Conservation (phyloP, 1,140 invertebrate species). For the Drosophila punjabiensis region DNA sequence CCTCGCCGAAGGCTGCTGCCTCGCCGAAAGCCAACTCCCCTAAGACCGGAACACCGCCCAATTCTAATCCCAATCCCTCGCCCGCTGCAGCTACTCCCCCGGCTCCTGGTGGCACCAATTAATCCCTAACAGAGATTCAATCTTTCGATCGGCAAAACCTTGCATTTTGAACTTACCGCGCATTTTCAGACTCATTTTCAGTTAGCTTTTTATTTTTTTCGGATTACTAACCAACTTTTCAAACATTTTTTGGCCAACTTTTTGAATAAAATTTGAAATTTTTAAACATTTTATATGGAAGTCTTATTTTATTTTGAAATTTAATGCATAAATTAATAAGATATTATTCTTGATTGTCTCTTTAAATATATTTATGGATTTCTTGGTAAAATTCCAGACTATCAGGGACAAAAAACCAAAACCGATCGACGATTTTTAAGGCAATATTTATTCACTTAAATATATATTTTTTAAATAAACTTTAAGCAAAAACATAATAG, state of each 20-base stretch:
- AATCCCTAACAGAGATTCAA: constrained; percentile 12
- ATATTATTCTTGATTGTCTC: too few relatives aligned
- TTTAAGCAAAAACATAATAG: too few relatives aligned
- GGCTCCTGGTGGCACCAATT: constrained; percentile 46
- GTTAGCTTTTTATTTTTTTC: constrained; percentile 16
- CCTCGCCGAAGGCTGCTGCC: constrained; percentile 48
- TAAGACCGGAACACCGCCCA: constrained; percentile 55
- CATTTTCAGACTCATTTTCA: constrained; percentile 55
- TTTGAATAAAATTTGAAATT: constrained; percentile 46
- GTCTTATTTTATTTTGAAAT: neutral
- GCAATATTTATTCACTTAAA: too few relatives aligned
- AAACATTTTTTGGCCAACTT: constrained; percentile 37
- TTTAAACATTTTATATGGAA: constrained; percentile 1
- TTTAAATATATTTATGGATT: neutral
- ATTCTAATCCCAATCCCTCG: constrained; percentile 26
- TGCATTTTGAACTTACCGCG: constrained; percentile 44
- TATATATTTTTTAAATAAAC: too few relatives aligned
- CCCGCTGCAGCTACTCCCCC: constrained; percentile 9
- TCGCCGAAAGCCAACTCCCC: constrained; percentile 57
- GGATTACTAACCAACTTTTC: constrained; percentile 31
- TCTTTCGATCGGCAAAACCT: constrained; percentile 28
- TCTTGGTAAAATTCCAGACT: neutral
- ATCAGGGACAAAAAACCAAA: too few relatives aligned
- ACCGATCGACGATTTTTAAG: too few relatives aligned
- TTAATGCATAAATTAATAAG: neutral